phyloP scores from a whole-genome alignment of 92 coral and sea anemone genomes.

The Anthopleura xanthogrammica region DNA sequence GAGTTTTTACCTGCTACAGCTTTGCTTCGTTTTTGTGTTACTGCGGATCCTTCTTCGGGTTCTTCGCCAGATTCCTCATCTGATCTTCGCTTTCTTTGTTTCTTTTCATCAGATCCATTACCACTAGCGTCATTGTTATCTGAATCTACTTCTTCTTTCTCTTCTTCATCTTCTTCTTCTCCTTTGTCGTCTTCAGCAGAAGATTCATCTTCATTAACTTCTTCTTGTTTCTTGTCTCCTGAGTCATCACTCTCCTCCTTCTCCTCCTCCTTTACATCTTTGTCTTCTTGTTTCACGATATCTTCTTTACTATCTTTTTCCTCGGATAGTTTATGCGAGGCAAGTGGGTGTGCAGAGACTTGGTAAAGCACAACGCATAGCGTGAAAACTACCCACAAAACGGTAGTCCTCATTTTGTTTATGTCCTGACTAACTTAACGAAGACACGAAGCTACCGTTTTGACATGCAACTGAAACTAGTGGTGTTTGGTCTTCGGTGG shows the following conservation, averaged over 20 bases:
- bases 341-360: constrained; percentile 62
- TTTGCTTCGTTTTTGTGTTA: constrained; percentile 17
- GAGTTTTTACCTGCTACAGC: constrained; percentile 21
- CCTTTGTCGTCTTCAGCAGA: constrained; percentile 23
- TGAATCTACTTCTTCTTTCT: constrained; percentile 20
- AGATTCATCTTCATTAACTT: constrained; percentile 29
- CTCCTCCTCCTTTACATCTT: constrained; percentile 36
- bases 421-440: constrained; percentile 10
- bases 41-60: constrained; percentile 8
- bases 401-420: constrained; percentile 67
- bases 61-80: constrained; percentile 31
- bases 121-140: constrained; percentile 10
- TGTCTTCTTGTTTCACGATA: constrained; percentile 47
- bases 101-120: constrained; percentile 5
- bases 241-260: constrained; percentile 43
- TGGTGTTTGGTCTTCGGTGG: constrained; percentile 15
- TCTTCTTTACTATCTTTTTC: constrained; percentile 45
- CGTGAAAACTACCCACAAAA: constrained; percentile 69
- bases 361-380: constrained; percentile 53
- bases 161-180: constrained; percentile 30
- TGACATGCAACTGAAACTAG: constrained; percentile 35
- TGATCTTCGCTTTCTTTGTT: constrained; percentile 22
- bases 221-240: constrained; percentile 31
- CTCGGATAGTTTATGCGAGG: constrained; percentile 50
- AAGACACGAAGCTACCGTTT: constrained; percentile 27